A percentile compares a stretch with the other conserved stretches of the same genome.
Conservation (phyloP, 2,113 vertebrate genomes). For the Pituophis catenifer region DNA sequence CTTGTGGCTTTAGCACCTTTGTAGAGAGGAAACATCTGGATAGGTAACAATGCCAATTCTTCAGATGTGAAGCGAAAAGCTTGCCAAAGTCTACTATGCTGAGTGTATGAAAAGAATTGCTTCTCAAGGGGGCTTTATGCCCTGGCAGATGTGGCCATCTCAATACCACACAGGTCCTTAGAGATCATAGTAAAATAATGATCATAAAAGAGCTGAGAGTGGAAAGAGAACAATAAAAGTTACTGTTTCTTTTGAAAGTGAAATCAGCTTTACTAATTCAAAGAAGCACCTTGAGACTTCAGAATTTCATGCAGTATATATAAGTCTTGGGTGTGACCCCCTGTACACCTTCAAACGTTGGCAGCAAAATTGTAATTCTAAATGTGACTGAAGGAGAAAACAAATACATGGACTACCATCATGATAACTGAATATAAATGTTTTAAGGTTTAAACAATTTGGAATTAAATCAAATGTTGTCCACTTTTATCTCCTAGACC, state of each 20-base stretch:
- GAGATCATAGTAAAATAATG: not conserved
- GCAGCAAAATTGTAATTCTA: not conserved
- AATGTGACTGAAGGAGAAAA: not conserved
- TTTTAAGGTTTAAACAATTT: not conserved
- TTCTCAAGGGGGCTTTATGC: not conserved
- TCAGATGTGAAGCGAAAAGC: not conserved
- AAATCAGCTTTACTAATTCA: not conserved
- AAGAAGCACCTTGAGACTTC: not conserved
- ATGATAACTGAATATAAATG: not conserved
- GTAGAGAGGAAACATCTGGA: not conserved
- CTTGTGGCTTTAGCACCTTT: not conserved
- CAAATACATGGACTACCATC: not conserved
- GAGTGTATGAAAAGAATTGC: not conserved
- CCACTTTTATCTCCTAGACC: not conserved
- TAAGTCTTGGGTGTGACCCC: not conserved
- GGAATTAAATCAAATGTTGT: not conserved
- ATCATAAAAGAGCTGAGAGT: not conserved
- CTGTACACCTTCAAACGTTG: not conserved
- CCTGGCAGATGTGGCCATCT: constrained; percentile 11
- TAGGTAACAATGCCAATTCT: not conserved
- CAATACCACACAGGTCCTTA: not conserved
- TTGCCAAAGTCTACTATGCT: not conserved
- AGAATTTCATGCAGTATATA: not conserved
- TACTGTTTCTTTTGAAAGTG: not conserved
- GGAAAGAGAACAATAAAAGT: not conserved